Percentiles rank a stretch among this genome's conserved stretches.
These are phyloP conservation scores for Euclidia mi DNA, from an alignment of 2,888 invertebrate species.

Conservation along the genomic window DNA sequence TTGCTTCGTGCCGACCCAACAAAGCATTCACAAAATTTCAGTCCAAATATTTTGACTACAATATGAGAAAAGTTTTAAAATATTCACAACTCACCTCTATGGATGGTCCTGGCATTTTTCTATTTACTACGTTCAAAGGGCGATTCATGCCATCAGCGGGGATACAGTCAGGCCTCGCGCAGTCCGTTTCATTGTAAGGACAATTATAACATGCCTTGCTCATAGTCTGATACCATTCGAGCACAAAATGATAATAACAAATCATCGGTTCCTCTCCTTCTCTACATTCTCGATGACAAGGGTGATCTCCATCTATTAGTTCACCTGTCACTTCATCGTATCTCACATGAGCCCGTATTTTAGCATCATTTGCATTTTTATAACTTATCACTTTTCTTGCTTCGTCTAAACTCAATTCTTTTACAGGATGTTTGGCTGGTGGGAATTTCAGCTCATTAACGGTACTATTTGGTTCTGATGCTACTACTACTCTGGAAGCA, in stretches of 20 bases:
- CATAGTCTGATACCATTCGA: constrained; percentile 96
- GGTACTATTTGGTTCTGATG: constrained; percentile 61
- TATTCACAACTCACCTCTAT: constrained; percentile 91
- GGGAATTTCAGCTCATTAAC: constrained; percentile 64
- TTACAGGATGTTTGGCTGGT: constrained; percentile 57
- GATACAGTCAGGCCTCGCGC: constrained; percentile 94
- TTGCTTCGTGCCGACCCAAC: not conserved
- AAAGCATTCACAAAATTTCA: not conserved
- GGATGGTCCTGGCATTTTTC: constrained; percentile 96
- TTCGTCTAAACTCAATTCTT: constrained; percentile 59
- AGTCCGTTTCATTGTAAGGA: constrained; percentile 93
- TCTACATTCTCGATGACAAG: constrained; percentile 92
- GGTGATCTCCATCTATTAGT: constrained; percentile 82
- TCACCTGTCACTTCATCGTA: constrained; percentile 86
- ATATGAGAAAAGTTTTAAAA: constrained; percentile 4
- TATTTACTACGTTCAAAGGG: constrained; percentile 94
- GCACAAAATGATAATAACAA: constrained; percentile 93
- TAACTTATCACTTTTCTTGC: constrained; percentile 43
- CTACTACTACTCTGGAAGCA: constrained; percentile 79
- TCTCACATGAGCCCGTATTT: constrained; percentile 74
- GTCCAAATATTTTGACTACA: not conserved
- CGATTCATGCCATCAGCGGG: constrained; percentile 95
- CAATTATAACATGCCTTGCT: constrained; percentile 97
- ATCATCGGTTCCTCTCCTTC: constrained; percentile 91
- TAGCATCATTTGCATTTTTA: constrained; percentile 65